Conservation (phyloP, 2,113 vertebrate species). For the Oryzias javanicus region DNA sequence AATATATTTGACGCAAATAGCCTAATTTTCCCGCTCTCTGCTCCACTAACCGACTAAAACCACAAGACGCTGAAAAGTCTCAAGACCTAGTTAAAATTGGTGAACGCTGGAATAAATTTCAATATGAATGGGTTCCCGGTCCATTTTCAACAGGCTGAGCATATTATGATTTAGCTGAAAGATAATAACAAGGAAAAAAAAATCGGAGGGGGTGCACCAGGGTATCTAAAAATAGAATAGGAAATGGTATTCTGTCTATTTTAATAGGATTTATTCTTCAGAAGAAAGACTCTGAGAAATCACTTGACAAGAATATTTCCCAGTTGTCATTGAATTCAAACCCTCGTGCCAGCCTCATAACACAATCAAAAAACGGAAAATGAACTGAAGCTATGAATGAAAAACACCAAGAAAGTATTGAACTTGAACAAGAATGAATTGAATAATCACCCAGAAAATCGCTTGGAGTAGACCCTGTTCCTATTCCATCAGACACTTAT, state of each 20-base stretch:
- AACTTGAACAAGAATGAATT: neutral
- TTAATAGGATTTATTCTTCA: constrained; percentile 36
- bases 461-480: no score
- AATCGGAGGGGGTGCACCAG: neutral
- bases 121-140: constrained; percentile 59
- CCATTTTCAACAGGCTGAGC: constrained; percentile 55
- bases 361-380: constrained; percentile 1
- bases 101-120: constrained; percentile 60
- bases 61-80: constrained; percentile 50
- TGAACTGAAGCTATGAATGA: neutral
- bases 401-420: neutral
- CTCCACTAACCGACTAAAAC: constrained; percentile 67
- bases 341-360: neutral
- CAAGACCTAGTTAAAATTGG: constrained; percentile 56
- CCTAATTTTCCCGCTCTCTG: constrained; percentile 62
- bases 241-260: constrained; percentile 25
- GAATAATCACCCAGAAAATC: no score
- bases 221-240: constrained; percentile 30
- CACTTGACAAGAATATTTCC: constrained; percentile 31
- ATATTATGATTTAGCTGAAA: constrained; percentile 53
- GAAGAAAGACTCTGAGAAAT: constrained; percentile 27
- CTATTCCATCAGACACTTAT: no score
- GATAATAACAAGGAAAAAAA: constrained; percentile 39
- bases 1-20: constrained; percentile 62
- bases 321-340: constrained; percentile 7